Conservation (phyloP, 2,888 invertebrate species). For the Malacosoma neustria region DNA sequence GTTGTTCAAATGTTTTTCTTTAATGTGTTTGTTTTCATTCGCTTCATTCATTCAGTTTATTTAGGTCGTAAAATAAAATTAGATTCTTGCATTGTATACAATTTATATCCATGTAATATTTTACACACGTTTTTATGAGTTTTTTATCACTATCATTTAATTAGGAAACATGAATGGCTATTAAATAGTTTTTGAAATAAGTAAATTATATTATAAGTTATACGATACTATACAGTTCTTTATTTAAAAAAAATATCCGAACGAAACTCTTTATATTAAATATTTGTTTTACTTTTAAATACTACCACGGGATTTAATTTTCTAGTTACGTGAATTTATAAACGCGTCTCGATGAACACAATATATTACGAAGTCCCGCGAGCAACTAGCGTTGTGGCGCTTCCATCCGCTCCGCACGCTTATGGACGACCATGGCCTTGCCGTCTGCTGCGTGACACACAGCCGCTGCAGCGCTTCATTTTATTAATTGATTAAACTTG, state of each 20-base stretch:
- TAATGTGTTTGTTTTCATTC: constrained; percentile 16
- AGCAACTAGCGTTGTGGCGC: constrained; percentile 35
- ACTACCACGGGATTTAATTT: background rate
- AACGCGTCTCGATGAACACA: background rate
- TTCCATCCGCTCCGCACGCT: constrained; percentile 39
- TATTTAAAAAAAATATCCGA: too few relatives aligned
- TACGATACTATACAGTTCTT: too few relatives aligned
- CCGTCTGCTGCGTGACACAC: constrained; percentile 15
- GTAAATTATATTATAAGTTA: too few relatives aligned
- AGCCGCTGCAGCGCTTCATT: constrained; percentile 29
- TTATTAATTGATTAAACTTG: constrained; percentile 27
- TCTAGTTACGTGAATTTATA: background rate
- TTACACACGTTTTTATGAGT: too few relatives aligned
- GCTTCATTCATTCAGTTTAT: constrained; percentile 9
- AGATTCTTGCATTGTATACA: constrained; percentile 26
- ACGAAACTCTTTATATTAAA: too few relatives aligned
- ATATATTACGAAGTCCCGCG: constrained; percentile 19
- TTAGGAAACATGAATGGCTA: too few relatives aligned
- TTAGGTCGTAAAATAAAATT: constrained; percentile 31
- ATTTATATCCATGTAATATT: too few relatives aligned
- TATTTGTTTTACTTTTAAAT: too few relatives aligned
- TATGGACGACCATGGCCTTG: constrained; percentile 38
- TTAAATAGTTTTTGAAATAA: too few relatives aligned
- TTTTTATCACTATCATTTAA: too few relatives aligned
- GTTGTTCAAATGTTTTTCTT: constrained; percentile 13